Conservation (phyloP, 2,113 vertebrate genomes). For the Phoenicopterus ruber region DNA sequence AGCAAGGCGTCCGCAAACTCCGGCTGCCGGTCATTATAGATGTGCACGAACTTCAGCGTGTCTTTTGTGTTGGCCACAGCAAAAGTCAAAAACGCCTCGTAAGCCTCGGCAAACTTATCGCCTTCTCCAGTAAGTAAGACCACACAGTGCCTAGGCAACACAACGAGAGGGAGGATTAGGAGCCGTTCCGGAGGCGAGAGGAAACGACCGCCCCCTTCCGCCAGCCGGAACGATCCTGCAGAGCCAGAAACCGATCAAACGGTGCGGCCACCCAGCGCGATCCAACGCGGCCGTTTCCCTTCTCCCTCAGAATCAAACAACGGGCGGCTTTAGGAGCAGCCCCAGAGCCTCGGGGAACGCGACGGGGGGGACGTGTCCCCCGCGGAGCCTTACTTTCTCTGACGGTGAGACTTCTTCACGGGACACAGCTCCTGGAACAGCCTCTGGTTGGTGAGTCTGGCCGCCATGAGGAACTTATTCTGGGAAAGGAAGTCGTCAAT, state of each 20-base stretch:
- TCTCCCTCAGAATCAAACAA: background rate
- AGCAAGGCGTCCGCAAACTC: conserved; percentile 82
- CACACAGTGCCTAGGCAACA: conserved; percentile 83
- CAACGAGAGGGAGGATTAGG: background rate
- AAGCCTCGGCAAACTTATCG: conserved; percentile 71
- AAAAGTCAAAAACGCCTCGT: conserved; percentile 86
- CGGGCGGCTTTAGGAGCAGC: background rate
- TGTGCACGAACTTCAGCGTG: conserved; percentile 84
- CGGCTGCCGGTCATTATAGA: conserved; percentile 83
- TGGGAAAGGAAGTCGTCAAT: conserved; percentile 93
- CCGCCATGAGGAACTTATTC: conserved; percentile 89
- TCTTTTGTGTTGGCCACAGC: conserved; percentile 87
- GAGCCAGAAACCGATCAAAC: background rate
- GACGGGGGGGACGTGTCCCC: rapidly evolving
- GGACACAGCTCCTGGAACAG: conserved; percentile 95
- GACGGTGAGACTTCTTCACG: conserved; percentile 90
- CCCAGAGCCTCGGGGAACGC: background rate
- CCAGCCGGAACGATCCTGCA: background rate
- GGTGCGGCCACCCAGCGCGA: background rate
- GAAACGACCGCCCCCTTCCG: background rate
- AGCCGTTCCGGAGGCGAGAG: background rate
- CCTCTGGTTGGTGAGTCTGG: conserved; percentile 91
- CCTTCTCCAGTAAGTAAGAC: conserved; percentile 84
- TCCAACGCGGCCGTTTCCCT: background rate
- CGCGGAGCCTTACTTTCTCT: conserved; percentile 82